Conservation (phyloP, 2,113 vertebrate genomes). For the Carollia perspicillata region DNA sequence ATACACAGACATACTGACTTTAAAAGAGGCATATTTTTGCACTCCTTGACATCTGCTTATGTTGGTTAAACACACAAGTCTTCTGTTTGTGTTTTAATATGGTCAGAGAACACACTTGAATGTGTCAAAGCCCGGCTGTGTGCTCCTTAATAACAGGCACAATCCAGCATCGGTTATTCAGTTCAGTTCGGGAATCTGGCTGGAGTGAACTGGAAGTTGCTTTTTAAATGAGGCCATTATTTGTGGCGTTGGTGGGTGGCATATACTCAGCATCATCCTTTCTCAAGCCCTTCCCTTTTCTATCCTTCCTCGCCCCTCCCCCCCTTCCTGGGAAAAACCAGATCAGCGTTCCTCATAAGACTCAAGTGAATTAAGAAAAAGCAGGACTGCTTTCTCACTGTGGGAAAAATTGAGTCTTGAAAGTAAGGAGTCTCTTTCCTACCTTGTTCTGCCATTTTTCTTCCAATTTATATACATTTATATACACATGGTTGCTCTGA, state of each 20-base stretch:
- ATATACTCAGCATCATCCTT: neutral
- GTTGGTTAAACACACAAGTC: slow-evolving; percentile 66
- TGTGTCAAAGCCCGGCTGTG: slow-evolving; percentile 47
- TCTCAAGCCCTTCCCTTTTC: neutral
- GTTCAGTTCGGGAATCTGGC: neutral
- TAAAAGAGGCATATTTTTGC: slow-evolving; percentile 65
- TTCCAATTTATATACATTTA: neutral
- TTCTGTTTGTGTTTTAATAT: slow-evolving; percentile 58
- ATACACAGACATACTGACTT: slow-evolving; percentile 65
- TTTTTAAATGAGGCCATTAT: neutral
- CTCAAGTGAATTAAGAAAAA: neutral
- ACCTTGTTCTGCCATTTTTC: neutral
- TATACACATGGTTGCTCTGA: neutral
- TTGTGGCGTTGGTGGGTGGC: neutral
- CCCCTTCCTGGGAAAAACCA: neutral
- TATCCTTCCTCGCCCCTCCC: neutral
- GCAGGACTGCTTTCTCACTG: neutral
- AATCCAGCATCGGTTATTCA: neutral
- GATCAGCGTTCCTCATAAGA: neutral
- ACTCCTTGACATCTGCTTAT: slow-evolving; percentile 72
- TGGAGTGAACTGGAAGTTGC: neutral
- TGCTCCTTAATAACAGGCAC: neutral
- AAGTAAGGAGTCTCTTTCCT: neutral
- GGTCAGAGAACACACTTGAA: slow-evolving; percentile 45
- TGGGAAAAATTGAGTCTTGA: neutral